Evolutionary conservation across 92 coral and sea anemone genomes (phyloP), one percentile per base, ranked within the genome.

Genomic region (Heteractis magnifica): DNA sequence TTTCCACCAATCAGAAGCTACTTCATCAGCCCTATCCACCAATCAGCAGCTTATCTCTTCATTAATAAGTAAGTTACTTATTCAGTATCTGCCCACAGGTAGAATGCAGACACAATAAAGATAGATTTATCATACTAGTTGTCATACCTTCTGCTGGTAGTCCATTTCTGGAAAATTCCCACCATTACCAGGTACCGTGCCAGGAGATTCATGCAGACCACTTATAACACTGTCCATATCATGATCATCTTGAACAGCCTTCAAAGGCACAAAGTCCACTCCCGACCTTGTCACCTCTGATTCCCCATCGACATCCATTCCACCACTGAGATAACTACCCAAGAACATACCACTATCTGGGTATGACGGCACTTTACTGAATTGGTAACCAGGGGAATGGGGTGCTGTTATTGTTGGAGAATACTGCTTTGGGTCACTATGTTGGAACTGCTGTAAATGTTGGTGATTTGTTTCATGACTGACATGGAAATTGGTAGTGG

Each of bases 181-280:
- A 8, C 78, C 91, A 76, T 75, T 79, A 49, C 75, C 51, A 26
- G 65, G 85, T 21, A 19, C 85, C 9, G 77, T 49, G 23, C 56
- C 81, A 8, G 89, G 89, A 18, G 89, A 86, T 13, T 77, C 87
- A 52, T 77, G 88, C 0, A 81, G 84, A 51, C 83, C 93, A 82
- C 90, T 90, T 52, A 90, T 90, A n/a, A 90, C 88, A 80, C 90
- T 90, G 53, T 85, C 82, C 48, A 75, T 82, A 58, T 87, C 93
- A 12, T 87, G 86, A 52, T 88, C 82, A 78, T 84, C 90, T 49
- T 83, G 83, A 41, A 79, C 79, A 16, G 85, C 52, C 82, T 84
- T 87, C 49, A 90, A 84, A 5, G 93, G 90, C 8, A 87, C 90
- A 84, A 90, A 90, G 10, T 84, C 93, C 11, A 81, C 73, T 52